Conservation (phyloP, 2,888 invertebrate species). For the Hipparchia sbordonii region DNA sequence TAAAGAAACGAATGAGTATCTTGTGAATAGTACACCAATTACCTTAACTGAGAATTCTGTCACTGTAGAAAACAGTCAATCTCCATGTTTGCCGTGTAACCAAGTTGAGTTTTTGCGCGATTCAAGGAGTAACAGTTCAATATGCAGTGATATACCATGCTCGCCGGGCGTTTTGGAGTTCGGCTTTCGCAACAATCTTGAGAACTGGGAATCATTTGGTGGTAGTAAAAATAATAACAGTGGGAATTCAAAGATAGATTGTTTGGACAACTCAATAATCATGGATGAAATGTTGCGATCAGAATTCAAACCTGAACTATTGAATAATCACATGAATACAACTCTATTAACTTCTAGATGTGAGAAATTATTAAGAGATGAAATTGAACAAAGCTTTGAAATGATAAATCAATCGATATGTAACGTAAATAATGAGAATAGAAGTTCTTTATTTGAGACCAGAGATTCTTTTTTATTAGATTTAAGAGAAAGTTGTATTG, state of each 20-base stretch:
- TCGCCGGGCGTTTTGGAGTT: slow-evolving; percentile 57
- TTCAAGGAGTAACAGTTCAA: slow-evolving; percentile 55
- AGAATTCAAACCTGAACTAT: slow-evolving; percentile 47
- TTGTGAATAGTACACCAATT: slow-evolving; percentile 50
- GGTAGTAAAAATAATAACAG: slow-evolving; percentile 42
- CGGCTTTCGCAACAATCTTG: slow-evolving; percentile 46
- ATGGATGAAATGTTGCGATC: slow-evolving; percentile 65
- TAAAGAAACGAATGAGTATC: slow-evolving; percentile 24
- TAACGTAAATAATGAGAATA: slow-evolving; percentile 56
- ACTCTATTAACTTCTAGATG: slow-evolving; percentile 43
- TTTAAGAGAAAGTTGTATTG: slow-evolving; percentile 60
- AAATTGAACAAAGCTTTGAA: slow-evolving; percentile 75
- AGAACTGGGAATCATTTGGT: slow-evolving; percentile 59
- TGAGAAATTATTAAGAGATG: slow-evolving; percentile 52
- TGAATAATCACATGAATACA: slow-evolving; percentile 44
- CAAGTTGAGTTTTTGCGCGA: slow-evolving; percentile 70
- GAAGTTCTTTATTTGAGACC: slow-evolving; percentile 61
- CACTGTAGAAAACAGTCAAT: slow-evolving; percentile 56
- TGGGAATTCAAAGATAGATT: slow-evolving; percentile 31
- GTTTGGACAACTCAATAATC: neutral
- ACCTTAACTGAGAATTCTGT: slow-evolving; percentile 41
- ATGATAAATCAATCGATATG: slow-evolving; percentile 79
- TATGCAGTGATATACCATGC: slow-evolving; percentile 54
- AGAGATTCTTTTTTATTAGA: slow-evolving; percentile 73
- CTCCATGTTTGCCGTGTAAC: slow-evolving; percentile 72